Evolutionary conservation across 2,888 invertebrate species (phyloP).

Genomic region (Cantharis nigra): DNA sequence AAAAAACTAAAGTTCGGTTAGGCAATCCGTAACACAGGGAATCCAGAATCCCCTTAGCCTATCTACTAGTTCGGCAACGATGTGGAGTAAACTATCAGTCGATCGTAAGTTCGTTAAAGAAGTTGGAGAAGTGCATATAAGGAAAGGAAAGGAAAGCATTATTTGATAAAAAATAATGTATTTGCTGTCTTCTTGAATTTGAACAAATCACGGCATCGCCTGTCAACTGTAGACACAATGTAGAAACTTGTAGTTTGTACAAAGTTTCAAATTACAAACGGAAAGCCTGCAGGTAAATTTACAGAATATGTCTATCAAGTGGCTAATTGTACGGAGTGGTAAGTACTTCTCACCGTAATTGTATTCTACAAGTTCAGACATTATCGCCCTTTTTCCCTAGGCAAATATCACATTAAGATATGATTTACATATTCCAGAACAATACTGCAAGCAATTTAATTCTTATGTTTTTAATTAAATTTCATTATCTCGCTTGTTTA

Average conservation of each 20-base stretch:
- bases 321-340: constrained; percentile 20
- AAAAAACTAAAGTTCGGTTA: no score
- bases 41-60: no score
- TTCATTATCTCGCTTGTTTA: not conserved
- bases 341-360: constrained; percentile 18
- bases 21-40: no score
- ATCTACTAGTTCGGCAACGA: no score
- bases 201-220: constrained; percentile 8
- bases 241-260: constrained; percentile 13
- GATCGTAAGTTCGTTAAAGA: no score
- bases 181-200: not conserved
- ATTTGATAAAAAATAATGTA: not conserved
- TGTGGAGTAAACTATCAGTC: no score
- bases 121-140: not conserved
- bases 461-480: not conserved
- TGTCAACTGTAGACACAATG: constrained; percentile 17
- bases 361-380: constrained; percentile 20
- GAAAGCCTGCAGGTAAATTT: constrained; percentile 16
- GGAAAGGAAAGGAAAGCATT: not conserved
- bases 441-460: not conserved
- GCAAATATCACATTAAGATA: constrained; percentile 8
- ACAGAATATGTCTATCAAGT: constrained; percentile 22
- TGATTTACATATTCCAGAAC: not conserved
- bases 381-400: constrained; percentile 11
- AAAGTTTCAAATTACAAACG: constrained; percentile 18